Evolutionary conservation across 2,888 invertebrate genomes (phyloP), one percentile per base, ranked within the genome.

Genomic region (Ashinkailepas kermadecensis): DNA sequence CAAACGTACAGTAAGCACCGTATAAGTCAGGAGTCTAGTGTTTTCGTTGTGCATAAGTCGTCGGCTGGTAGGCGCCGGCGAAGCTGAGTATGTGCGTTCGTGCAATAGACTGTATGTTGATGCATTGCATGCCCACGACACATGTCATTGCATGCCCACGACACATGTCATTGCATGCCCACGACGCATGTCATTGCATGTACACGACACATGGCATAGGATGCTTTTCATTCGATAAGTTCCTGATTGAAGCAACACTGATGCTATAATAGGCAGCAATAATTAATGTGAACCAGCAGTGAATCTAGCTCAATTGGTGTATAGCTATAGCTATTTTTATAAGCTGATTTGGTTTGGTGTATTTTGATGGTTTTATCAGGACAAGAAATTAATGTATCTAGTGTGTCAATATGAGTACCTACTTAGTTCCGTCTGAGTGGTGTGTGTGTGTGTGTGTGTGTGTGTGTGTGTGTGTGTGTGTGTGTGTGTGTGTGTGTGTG

Each of bases 231-330:
- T 39, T 39, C 39, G 39, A 39, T 39, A 39, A 39, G 70, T 70
- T 65, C 65, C 70, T 70, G 39, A 39, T 15, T 15, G 39, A 70
- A n/a, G 39, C 70, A 39, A 39, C 39, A 70, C 70, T 12, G 18
- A 70, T 65, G 70, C 70, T 70, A 70, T 70, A 70, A 70, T 70
- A 70, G 70, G 6, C 70, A 70, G 70, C 70, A 70, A 70, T 70
- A 70, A 70, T 70, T 15, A 15, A 39, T 70, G 70, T 70, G 70
- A 70, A 39, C 23, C 65, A 70, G 13, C 18, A 39, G 70, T 70
- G 70, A 39, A 15, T 18, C 70, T 70, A 70, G 70, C 70, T 70
- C 70, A 70, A 70, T 70, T 15, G 70, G 39, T 70, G 70, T 70
- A 39, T 70, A 70, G 70, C 39, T 70, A 70, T 70, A 70, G 70